phyloP scores from a whole-genome alignment of 2,888 invertebrate species.

The Leucophora obtusa region DNA sequence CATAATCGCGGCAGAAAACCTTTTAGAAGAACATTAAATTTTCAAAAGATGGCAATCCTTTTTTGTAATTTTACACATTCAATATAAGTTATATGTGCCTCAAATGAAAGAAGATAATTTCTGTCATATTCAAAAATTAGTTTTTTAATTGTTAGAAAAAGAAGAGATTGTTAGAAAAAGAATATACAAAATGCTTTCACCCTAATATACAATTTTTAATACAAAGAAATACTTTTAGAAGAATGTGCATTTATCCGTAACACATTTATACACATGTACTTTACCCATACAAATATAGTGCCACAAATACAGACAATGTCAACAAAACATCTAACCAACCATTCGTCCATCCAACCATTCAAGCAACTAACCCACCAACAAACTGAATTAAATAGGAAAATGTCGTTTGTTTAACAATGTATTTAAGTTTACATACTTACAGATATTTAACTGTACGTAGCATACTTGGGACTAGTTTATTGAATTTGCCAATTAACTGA shows the following conservation, averaged over 20 bases:
- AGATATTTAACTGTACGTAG: not conserved
- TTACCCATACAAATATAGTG: not conserved
- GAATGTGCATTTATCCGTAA: constrained; percentile 34
- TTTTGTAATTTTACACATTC: too few species aligned
- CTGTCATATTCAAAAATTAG: too few species aligned
- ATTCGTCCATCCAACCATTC: not conserved
- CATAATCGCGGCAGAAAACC: too few species aligned
- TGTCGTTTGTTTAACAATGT: constrained; percentile 13
- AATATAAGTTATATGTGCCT: too few species aligned
- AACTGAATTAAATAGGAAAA: not conserved
- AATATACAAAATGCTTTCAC: too few species aligned
- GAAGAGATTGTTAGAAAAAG: too few species aligned
- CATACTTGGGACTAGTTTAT: too few species aligned
- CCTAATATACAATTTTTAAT: constrained; percentile 25
- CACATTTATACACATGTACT: not conserved
- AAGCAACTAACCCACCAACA: not conserved
- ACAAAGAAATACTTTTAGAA: constrained; percentile 18
- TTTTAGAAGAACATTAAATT: too few species aligned
- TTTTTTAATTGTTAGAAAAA: too few species aligned
- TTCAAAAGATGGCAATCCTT: too few species aligned
- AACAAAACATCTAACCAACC: not conserved
- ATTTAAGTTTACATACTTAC: not conserved
- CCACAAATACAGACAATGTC: not conserved
- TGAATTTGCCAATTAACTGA: too few species aligned
- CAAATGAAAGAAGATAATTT: too few species aligned